These are phyloP conservation scores for Sylvicapra grimmia DNA, from an alignment of 2,113 vertebrate species.

Conservation along the genomic window DNA sequence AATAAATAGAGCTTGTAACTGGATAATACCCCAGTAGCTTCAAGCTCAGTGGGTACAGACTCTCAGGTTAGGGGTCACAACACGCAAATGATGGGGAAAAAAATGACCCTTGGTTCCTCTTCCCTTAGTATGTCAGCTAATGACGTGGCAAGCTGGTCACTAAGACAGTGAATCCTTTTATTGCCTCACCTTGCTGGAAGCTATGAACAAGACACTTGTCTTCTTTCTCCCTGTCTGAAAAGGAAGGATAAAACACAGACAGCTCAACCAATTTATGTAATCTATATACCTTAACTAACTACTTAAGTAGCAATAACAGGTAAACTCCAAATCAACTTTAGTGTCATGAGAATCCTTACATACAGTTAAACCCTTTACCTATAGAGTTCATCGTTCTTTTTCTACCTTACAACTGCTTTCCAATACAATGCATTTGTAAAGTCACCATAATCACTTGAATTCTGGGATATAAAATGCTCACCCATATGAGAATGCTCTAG, in stretches of 20 bases:
- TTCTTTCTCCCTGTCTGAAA: neutral
- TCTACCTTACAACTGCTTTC: neutral
- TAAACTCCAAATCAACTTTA: neutral
- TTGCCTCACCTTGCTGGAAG: neutral
- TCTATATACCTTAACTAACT: neutral
- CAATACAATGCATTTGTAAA: neutral
- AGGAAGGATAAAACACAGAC: neutral
- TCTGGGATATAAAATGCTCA: neutral
- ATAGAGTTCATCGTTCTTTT: neutral
- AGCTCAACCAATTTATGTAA: neutral
- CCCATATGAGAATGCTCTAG: neutral
- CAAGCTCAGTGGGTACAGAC: neutral
- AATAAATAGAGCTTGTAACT: neutral
- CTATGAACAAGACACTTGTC: neutral
- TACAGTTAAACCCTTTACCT: neutral
- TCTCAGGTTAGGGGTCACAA: neutral
- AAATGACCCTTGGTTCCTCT: neutral
- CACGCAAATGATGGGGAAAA: neutral
- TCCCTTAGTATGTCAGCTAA: neutral
- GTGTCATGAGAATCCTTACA: neutral
- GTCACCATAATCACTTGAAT: neutral
- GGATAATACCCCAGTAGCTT: neutral
- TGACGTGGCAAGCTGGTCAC: no score
- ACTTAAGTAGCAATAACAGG: neutral
- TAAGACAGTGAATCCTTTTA: neutral